These are phyloP conservation scores for Meteorus sp. DNA, from an alignment of 1,140 invertebrate species.

Conservation along the genomic window DNA sequence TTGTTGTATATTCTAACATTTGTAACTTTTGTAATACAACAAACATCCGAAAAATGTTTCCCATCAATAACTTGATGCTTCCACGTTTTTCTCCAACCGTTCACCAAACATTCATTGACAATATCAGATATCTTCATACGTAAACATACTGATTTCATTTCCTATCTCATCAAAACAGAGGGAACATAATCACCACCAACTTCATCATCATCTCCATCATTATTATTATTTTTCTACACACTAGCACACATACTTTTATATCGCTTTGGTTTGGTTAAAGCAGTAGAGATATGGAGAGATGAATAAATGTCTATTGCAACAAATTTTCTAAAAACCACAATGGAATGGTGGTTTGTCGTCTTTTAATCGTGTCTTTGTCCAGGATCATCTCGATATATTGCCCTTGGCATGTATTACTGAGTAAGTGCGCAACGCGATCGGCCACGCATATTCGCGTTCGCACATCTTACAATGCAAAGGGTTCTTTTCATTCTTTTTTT, in stretches of 20 bases:
- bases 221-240: background rate
- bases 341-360: no score
- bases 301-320: no score
- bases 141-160: background rate
- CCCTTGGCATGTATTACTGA: conserved; percentile 1
- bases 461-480: conserved; percentile 16
- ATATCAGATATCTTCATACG: no score
- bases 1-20: background rate
- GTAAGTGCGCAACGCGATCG: conserved; percentile 14
- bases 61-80: no score
- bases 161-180: background rate
- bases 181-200: background rate
- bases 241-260: no score
- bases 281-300: no score
- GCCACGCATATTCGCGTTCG: conserved; percentile 11
- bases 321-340: background rate
- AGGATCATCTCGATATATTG: conserved; percentile 2
- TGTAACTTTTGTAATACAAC: no score
- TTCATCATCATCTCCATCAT: background rate
- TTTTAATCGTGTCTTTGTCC: background rate
- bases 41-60: no score
- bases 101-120: no score
- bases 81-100: no score
- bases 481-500: background rate
- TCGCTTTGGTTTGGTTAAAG: no score